Evolutionary conservation across 2,888 invertebrate genomes (phyloP).

Genomic region (Anodontia alba): DNA sequence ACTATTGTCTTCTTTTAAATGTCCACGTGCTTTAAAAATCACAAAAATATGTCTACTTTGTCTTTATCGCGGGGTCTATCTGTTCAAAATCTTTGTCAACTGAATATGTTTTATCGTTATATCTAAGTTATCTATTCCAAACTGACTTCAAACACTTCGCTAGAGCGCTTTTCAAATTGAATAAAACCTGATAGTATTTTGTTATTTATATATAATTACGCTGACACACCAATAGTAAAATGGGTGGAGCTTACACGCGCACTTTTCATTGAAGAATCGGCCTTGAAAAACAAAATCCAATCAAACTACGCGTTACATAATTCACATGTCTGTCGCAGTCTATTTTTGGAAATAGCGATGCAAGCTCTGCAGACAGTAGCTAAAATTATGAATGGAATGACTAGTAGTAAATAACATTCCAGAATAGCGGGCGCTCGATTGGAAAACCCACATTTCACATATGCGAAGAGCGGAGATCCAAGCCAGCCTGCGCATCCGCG

Average conservation of each 20-base stretch:
- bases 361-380: neutral
- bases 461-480: too few relatives aligned
- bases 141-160: conserved; percentile 12
- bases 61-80: neutral
- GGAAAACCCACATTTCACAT: too few relatives aligned
- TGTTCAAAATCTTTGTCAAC: neutral
- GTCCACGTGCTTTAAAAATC: neutral
- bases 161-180: conserved; percentile 13
- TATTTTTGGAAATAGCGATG: conserved; percentile 8
- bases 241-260: conserved; percentile 2
- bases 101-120: neutral
- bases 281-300: neutral
- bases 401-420: conserved; percentile 10
- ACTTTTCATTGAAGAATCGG: neutral
- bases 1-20: too few relatives aligned
- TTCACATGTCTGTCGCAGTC: neutral
- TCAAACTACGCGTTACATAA: neutral
- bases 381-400: conserved; percentile 13
- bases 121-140: conserved; percentile 5
- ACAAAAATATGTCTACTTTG: neutral
- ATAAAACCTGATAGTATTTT: conserved; percentile 17
- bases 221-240: neutral
- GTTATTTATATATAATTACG: conserved; percentile 7
- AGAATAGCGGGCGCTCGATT: too few relatives aligned
- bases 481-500: too few relatives aligned